Evolutionary conservation across 2,888 invertebrate genomes (phyloP).

Genomic region (Smittia sp.): DNA sequence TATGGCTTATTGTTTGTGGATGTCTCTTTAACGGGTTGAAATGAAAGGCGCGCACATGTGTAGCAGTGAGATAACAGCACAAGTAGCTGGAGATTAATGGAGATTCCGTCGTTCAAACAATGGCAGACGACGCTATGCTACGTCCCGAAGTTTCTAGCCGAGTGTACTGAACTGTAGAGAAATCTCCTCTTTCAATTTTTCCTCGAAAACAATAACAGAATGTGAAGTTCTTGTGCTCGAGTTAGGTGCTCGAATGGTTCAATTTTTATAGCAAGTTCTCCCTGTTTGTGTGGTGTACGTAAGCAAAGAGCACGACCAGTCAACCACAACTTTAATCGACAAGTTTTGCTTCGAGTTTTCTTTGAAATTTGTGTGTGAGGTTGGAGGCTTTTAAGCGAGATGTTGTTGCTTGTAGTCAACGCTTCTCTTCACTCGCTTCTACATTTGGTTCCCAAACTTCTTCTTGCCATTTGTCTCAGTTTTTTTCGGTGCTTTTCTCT

Average conservation of each 20-base stretch:
- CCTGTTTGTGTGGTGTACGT: too few species aligned
- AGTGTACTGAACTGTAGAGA: neutral
- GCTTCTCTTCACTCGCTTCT: too few species aligned
- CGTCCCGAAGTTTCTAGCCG: neutral
- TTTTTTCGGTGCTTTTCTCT: neutral
- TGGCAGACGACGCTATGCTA: too few species aligned
- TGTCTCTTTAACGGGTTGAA: neutral
- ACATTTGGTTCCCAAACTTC: too few species aligned
- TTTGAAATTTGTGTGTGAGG: too few species aligned
- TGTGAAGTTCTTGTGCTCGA: too few species aligned
- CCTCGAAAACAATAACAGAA: too few species aligned
- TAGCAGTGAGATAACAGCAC: neutral
- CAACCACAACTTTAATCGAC: neutral
- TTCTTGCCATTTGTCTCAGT: neutral
- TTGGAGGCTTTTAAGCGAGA: too few species aligned
- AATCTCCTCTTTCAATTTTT: neutral
- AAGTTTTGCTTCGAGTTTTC: too few species aligned
- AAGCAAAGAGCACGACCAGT: neutral
- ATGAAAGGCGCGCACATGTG: slow-evolving; percentile 1
- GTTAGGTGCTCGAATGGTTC: too few species aligned
- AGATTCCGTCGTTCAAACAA: neutral
- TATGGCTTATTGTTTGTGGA: neutral
- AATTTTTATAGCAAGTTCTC: too few species aligned
- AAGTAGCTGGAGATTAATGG: slow-evolving; percentile 7
- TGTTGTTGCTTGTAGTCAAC: too few species aligned